Base-by-base conservation (phyloP, 2,888 invertebrate species). In the Lasioglossum pauxillum region DNA sequence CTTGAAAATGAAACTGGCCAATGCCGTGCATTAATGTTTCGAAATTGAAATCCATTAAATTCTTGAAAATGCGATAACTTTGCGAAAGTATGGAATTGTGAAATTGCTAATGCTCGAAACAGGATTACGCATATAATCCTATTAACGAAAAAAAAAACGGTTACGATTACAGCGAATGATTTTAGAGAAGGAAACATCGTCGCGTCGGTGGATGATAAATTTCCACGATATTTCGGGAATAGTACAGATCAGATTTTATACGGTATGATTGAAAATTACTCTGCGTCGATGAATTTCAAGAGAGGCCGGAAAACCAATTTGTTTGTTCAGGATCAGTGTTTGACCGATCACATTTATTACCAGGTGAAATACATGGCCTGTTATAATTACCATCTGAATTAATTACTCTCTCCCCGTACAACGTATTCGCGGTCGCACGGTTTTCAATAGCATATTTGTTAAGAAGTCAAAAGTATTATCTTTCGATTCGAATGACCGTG, bases 251-350 rank as follows among this genome's bases (percentile, higher is more conserved):
- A 46, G 49, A 76, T 77, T 77, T 83, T 64, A 31, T 53, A 69
- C 49, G 67, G 41, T 84, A 83, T 35, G 83, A 84, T 83, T 84
- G 83, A 84, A 83, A 84, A 83, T 84, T 83, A 84, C 46, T 67
- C 27, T n/a, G 73, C 38, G 67, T 31, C 69, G 57, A 78, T 49
- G 57, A 31, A 53, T 31, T 67, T 53, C 74, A 77, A 49, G 73
- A 46, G 57, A 53, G 53, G 57, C 69, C 46, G 77, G 77, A 27
- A 84, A 83, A 83, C 41, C 75, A 75, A 75, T 84, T 84, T 74
- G 64, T 84, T 84, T 83, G 83, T 78, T 75, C 73, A 31, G 83
- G 74, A 78, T 78, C 77, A 35, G 57, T 85, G 78, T 85, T 84
- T 8, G 73, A 75, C 57, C 57, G 83, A 57, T 46, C 60, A 73